These are phyloP conservation scores for Eurystomus gularis DNA, from an alignment of 2,113 vertebrate species.

Conservation along the genomic window DNA sequence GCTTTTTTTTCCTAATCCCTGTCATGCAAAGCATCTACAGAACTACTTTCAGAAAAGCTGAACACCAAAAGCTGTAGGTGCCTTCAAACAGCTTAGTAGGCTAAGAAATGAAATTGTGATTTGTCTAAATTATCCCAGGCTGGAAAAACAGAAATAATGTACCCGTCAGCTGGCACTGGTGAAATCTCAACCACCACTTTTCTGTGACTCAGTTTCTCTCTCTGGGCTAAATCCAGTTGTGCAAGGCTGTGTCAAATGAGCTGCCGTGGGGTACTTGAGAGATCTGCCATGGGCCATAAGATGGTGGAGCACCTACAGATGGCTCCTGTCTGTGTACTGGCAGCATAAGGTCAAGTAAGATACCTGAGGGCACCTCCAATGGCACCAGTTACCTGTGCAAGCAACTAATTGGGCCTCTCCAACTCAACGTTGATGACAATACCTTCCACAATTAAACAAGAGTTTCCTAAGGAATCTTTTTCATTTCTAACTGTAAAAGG, in stretches of 20 bases:
- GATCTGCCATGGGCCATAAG: neutral
- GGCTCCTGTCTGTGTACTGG: fast-evolving
- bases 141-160: neutral
- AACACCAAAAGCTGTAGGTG: neutral
- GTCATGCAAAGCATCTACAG: neutral
- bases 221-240: neutral
- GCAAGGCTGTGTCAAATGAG: neutral
- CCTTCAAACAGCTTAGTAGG: neutral
- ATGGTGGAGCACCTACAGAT: neutral
- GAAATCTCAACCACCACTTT: neutral
- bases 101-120: neutral
- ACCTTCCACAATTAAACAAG: fast-evolving
- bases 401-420: neutral
- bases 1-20: neutral
- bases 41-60: neutral
- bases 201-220: neutral
- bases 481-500: neutral
- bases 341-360: neutral
- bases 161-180: neutral
- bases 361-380: neutral
- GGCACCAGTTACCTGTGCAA: neutral
- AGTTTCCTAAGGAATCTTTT: neutral
- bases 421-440: neutral
- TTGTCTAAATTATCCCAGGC: neutral
- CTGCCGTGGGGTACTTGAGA: neutral